Evolutionary conservation across 2,113 vertebrate genomes (phyloP).

Genomic region (Urocitellus parryii): DNA sequence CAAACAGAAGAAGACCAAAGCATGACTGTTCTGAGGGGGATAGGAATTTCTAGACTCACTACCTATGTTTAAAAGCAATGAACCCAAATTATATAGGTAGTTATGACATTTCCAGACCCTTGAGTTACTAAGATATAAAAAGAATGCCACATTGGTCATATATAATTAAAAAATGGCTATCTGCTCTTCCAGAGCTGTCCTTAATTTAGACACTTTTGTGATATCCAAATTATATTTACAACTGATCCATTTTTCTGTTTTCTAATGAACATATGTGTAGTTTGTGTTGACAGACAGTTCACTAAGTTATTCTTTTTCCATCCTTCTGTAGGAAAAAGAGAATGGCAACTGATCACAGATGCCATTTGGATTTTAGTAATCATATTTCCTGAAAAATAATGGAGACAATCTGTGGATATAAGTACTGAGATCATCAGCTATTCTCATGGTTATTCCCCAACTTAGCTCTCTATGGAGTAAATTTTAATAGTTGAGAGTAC

Average conservation of each 20-base stretch:
- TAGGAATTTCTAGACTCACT: conserved; percentile 72
- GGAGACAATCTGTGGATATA: background rate
- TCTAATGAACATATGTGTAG: conserved; percentile 67
- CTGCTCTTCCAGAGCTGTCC: conserved; percentile 81
- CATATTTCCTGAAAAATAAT: conserved; percentile 57
- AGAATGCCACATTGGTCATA: conserved; percentile 80
- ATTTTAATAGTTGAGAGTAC: background rate
- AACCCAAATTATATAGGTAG: conserved; percentile 68
- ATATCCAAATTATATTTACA: conserved; percentile 82
- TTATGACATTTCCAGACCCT: conserved; percentile 78
- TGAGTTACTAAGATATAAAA: conserved; percentile 81
- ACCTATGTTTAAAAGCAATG: conserved; percentile 73
- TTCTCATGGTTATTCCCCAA: background rate
- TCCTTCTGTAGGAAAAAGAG: conserved; percentile 63
- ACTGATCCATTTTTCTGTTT: conserved; percentile 76
- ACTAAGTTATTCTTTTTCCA: conserved; percentile 62
- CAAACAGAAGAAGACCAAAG: conserved; percentile 78
- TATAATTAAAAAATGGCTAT: conserved; percentile 86
- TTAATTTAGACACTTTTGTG: conserved; percentile 80
- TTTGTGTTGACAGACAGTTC: conserved; percentile 50
- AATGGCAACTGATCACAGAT: conserved; percentile 72
- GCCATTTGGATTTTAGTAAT: conserved; percentile 62
- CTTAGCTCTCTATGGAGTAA: background rate
- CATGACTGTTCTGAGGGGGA: conserved; percentile 60
- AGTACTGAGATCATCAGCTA: background rate